These are phyloP conservation scores for Dallia pectoralis DNA, from an alignment of 2,797 vertebrate genomes.

Conservation along the genomic window DNA sequence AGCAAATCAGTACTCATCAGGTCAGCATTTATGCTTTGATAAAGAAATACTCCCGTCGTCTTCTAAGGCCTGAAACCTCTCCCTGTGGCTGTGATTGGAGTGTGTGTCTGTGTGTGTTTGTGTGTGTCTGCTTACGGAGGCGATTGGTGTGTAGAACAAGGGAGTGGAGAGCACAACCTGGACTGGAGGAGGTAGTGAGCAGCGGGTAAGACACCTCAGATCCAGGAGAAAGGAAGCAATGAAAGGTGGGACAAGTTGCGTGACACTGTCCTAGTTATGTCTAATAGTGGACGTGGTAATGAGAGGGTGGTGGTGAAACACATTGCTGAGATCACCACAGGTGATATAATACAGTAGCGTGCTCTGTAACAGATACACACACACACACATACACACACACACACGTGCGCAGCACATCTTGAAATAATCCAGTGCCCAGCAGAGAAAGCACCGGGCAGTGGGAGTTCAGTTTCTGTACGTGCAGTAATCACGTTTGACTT, in stretches of 20 bases:
- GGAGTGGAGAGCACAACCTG: too few species aligned
- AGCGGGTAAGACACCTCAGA: background rate
- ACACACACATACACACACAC: background rate
- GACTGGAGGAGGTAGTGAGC: background rate
- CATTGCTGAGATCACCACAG: conserved; percentile 14
- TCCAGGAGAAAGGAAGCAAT: background rate
- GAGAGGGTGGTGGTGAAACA: conserved; percentile 17
- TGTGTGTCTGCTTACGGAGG: conserved; percentile 6
- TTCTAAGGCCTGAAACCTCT: background rate
- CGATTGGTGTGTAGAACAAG: too few species aligned
- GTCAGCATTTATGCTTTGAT: conserved; percentile 10
- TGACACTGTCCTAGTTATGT: conserved; percentile 5
- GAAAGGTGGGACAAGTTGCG: background rate
- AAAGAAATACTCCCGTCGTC: conserved; percentile 40
- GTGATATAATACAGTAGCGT: conserved; percentile 11
- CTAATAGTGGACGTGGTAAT: conserved; percentile 17
- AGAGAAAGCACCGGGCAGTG: background rate
- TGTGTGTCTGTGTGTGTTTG: conserved; percentile 9
- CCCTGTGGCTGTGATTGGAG: conserved; percentile 4
- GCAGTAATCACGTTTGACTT: background rate
- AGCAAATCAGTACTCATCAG: conserved; percentile 3
- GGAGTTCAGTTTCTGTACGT: background rate
- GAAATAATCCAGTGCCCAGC: background rate
- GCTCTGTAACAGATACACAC: conserved; percentile 1
- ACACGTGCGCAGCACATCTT: conserved; percentile 7